Percentiles rank a stretch among this genome's conserved stretches.
These are phyloP conservation scores for Baccha elongata DNA, from an alignment of 2,888 invertebrate genomes.

Conservation along the genomic window DNA sequence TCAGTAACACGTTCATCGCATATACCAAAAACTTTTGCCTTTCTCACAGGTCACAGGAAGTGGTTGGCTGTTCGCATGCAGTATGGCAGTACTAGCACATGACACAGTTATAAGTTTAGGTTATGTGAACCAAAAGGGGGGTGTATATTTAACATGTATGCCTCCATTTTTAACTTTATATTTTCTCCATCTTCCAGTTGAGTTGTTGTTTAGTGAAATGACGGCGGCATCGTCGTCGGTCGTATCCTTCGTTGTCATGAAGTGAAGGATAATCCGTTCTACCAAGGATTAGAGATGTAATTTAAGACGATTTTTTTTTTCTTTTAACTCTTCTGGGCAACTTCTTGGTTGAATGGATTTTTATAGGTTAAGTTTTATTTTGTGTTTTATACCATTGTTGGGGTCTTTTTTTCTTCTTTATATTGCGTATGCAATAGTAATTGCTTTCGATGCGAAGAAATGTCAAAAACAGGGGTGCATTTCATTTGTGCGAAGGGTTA, in stretches of 20 bases:
- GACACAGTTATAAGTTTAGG: slow-evolving; percentile 23
- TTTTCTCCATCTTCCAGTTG: slow-evolving; percentile 5
- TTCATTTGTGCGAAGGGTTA: slow-evolving; percentile 9
- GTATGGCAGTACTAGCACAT: background rate
- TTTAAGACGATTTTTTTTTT: slow-evolving; percentile 53
- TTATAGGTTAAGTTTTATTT: slow-evolving; percentile 60
- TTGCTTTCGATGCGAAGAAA: slow-evolving; percentile 9
- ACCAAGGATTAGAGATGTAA: slow-evolving; percentile 46
- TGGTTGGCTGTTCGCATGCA: slow-evolving; percentile 9
- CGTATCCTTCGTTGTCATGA: slow-evolving; percentile 27
- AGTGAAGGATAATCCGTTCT: slow-evolving; percentile 38
- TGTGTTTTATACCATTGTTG: slow-evolving; percentile 24
- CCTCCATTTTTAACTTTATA: slow-evolving; percentile 8
- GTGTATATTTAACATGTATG: background rate
- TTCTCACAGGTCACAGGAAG: slow-evolving; percentile 40
- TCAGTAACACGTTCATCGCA: slow-evolving; percentile 23
- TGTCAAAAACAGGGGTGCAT: slow-evolving; percentile 18
- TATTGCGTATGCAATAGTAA: slow-evolving; percentile 14
- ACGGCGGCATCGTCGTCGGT: slow-evolving; percentile 6
- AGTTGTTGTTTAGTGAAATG: slow-evolving; percentile 43
- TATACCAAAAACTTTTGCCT: slow-evolving; percentile 19
- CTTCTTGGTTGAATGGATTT: slow-evolving; percentile 46
- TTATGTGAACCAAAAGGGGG: background rate
- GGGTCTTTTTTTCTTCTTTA: background rate
- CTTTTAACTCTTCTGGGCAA: background rate